phyloP scores from a whole-genome alignment of 2,113 vertebrate species.

The Pomatostomus ruficeps region DNA sequence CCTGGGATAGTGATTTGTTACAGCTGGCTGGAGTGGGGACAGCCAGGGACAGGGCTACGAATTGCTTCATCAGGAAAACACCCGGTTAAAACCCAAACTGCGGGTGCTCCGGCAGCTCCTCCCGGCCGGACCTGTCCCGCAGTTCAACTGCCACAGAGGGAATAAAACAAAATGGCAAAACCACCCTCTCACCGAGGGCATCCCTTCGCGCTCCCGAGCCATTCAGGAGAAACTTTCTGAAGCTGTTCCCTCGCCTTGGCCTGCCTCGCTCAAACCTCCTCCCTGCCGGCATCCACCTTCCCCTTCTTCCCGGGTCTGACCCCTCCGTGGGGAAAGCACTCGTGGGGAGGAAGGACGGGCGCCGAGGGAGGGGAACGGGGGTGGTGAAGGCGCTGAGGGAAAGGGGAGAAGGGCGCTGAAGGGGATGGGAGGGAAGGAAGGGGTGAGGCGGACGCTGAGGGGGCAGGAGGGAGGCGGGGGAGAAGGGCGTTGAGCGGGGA shows the following conservation, averaged over 20 bases:
- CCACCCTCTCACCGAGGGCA: background rate
- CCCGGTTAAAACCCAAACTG: background rate
- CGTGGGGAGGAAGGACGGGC: no score
- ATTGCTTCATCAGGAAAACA: background rate
- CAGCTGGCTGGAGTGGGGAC: background rate
- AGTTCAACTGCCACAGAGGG: background rate
- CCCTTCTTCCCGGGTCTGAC: background rate
- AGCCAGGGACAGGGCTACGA: background rate
- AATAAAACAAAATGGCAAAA: background rate
- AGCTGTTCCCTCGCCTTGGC: background rate
- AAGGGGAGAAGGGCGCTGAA: no score
- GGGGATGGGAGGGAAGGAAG: no score
- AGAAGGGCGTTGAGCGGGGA: background rate
- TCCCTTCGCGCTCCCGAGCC: background rate
- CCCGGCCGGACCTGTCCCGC: background rate
- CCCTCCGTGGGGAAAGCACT: background rate
- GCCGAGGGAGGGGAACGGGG: background rate
- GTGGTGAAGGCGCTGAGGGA: no score
- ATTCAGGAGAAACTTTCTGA: background rate
- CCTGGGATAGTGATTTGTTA: background rate
- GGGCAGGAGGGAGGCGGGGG: no score
- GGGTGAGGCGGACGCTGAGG: no score
- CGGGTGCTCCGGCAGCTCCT: background rate
- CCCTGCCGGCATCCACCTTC: background rate
- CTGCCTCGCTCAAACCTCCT: background rate